Conservation (phyloP, 2,888 invertebrate genomes). For the Erebia palarica region DNA sequence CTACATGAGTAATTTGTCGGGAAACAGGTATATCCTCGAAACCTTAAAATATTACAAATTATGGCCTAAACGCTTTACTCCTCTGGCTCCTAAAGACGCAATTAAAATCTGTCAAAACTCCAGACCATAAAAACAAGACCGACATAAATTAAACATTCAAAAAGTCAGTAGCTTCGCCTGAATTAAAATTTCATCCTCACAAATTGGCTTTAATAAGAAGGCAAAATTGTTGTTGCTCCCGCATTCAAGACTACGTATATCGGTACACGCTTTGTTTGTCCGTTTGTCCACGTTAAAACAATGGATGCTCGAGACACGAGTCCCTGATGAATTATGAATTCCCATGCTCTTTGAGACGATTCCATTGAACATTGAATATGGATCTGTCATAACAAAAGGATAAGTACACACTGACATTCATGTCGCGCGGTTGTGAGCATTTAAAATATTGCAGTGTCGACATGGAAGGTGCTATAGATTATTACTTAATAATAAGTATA, state of each 20-base stretch:
- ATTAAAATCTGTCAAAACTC: no score
- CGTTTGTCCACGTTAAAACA: conserved; percentile 28
- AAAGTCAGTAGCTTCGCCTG: not conserved
- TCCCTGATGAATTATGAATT: conserved; percentile 38
- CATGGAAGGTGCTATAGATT: not conserved
- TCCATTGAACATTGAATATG: conserved; percentile 47
- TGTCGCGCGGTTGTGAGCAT: not conserved
- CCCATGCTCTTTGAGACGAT: conserved; percentile 36
- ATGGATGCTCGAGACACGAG: conserved; percentile 31
- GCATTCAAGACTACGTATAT: conserved; percentile 18
- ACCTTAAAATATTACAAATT: no score
- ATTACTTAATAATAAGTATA: no score
- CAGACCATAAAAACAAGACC: not conserved
- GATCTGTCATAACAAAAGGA: conserved; percentile 48
- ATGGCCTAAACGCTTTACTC: no score
- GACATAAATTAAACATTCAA: conserved; percentile 6
- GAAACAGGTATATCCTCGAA: no score
- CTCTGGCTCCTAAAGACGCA: not conserved
- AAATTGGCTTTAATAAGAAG: conserved; percentile 11
- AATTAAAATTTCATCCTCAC: conserved; percentile 18
- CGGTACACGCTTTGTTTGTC: conserved; percentile 20
- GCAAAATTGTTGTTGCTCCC: conserved; percentile 1
- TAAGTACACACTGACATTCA: not conserved
- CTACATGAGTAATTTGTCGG: no score
- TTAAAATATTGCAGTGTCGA: not conserved